Percentiles rank a stretch among this genome's conserved stretches.
These are phyloP conservation scores for Orestias chungarensis DNA, from an alignment of 2,797 vertebrate genomes.

Conservation along the genomic window DNA sequence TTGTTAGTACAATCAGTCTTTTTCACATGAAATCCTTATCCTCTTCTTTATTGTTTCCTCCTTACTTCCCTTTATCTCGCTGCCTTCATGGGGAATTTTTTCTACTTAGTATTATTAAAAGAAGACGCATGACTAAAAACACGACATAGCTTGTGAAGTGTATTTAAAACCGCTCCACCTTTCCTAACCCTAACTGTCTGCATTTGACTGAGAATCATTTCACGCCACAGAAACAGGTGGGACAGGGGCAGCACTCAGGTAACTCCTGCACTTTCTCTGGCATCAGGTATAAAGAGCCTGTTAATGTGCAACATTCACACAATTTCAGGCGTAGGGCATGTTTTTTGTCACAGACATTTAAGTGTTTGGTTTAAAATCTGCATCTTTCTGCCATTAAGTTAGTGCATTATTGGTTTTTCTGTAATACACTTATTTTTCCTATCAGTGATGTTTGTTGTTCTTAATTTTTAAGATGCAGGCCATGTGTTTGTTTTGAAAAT, in stretches of 20 bases:
- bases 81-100: background rate
- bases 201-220: too few species aligned
- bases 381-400: background rate
- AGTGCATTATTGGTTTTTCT: background rate
- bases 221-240: too few species aligned
- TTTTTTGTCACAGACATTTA: background rate
- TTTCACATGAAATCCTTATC: background rate
- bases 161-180: too few species aligned
- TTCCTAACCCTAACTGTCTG: too few species aligned
- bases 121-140: background rate
- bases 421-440: too few species aligned
- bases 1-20: too few species aligned
- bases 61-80: background rate
- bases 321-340: background rate
- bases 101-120: background rate
- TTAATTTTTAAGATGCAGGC: background rate
- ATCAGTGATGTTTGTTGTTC: too few species aligned
- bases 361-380: background rate
- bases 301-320: background rate
- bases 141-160: background rate
- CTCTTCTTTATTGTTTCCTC: background rate
- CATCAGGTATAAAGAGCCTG: background rate
- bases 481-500: background rate
- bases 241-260: too few species aligned
- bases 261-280: too few species aligned